Evolutionary conservation across 1,140 invertebrate genomes (phyloP), one percentile per base, ranked within the genome.

Genomic region (Druon quercuslanigerum): DNA sequence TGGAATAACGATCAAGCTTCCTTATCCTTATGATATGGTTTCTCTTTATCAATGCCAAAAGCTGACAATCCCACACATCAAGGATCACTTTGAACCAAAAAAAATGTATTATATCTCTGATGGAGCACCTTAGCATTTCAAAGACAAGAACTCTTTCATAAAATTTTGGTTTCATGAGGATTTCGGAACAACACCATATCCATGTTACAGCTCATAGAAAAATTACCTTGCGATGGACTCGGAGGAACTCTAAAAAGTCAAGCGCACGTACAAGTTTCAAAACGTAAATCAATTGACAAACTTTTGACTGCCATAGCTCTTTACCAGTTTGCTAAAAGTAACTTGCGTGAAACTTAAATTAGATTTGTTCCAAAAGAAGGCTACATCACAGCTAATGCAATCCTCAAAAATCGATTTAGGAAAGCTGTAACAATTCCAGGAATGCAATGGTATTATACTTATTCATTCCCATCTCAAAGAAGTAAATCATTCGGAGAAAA

Each of bases 131-230:
- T 73, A 52, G 51, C 87, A 90, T 75, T 90, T 87, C 76, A 90
- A 90, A 79, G 89, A 86, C 82, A 70, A 70, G 8, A 84, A 87
- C 60, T 87, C 84, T 71, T 81, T 90, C 70, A 20, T 75, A 8
- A 89, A 90, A 75, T 72, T 90, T 2, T 79, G 82, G 19, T 71
- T 82, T 72, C 83, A 85, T 71, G 13, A 16, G 16, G 84, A 88
- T 80, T 87, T 87, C 71, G 51, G 74, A 87, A 25, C 3, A 25
- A 25, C 25, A 25, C 1, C 25, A 3, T 76, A 86, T 86, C 75
- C 86, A 80, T 81, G 85, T 84, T 33, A 87, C 86, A 20, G 74
- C 76, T 57, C 87, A 89, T 75, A 86, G 87, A 14, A 90, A 90
- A 82, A 77, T n/a, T 78, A 57, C 70, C 83, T 25, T 79, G 85